phyloP scores from a whole-genome alignment of 2,888 invertebrate genomes.

The Cylloceria caligata region DNA sequence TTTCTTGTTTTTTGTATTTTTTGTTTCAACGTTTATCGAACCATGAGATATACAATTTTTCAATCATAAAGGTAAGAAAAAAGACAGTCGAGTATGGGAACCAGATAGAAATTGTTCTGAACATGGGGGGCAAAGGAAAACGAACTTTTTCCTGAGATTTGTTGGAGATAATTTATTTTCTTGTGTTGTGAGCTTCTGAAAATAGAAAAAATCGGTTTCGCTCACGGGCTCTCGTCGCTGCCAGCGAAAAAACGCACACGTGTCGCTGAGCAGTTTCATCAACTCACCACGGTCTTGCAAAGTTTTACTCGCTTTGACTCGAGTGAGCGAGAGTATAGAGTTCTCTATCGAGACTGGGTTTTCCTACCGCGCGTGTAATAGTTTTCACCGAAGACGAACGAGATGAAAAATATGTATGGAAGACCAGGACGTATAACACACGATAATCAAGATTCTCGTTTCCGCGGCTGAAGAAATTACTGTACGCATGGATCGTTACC shows the following conservation, averaged over 20 bases:
- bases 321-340: background rate
- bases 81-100: background rate
- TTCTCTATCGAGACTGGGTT: background rate
- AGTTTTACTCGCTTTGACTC: background rate
- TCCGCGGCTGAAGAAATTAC: background rate
- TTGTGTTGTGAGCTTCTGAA: background rate
- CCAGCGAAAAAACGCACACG: background rate
- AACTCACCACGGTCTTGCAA: background rate
- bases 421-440: background rate
- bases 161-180: constrained; percentile 8
- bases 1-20: background rate
- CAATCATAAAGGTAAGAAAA: background rate
- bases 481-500: background rate
- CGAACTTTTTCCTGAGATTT: background rate
- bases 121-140: background rate
- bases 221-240: background rate
- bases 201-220: background rate
- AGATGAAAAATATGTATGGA: background rate
- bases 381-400: background rate
- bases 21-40: constrained; percentile 9
- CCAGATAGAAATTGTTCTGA: background rate
- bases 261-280: background rate
- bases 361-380: background rate
- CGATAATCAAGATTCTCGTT: background rate
- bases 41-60: background rate